phyloP scores from a whole-genome alignment of 2,113 vertebrate species.

The Lonchura striata region DNA sequence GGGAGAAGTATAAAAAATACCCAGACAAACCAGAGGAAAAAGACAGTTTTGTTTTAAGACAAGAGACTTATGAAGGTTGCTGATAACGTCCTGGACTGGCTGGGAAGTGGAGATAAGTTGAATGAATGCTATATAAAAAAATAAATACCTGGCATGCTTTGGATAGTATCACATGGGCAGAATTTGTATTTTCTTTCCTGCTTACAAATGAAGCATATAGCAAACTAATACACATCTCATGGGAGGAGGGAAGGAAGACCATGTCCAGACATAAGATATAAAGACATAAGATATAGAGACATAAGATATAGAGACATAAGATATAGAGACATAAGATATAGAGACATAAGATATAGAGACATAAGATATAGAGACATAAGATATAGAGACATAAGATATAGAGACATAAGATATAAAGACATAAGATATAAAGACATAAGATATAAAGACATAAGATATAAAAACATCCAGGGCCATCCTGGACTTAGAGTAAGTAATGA shows the following conservation, averaged over 20 bases:
- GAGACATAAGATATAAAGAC: fast-evolving
- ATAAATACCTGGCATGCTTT: background rate
- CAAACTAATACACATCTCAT: background rate
- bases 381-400: fast-evolving
- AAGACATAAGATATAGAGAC: background rate
- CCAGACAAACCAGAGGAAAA: background rate
- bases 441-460: fast-evolving
- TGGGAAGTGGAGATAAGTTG: conserved; percentile 10
- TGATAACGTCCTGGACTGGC: conserved; percentile 9
- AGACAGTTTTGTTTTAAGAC: background rate
- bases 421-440: background rate
- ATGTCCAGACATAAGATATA: fast-evolving
- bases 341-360: fast-evolving
- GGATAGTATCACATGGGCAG: background rate
- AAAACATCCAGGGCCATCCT: background rate
- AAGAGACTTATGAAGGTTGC: conserved; percentile 9
- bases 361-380: background rate
- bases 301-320: background rate
- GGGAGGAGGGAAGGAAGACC: fast-evolving
- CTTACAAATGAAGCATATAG: background rate
- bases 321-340: fast-evolving
- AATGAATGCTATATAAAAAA: background rate
- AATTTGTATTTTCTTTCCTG: background rate
- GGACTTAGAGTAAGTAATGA: background rate
- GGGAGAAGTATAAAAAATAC: conserved; percentile 29